Percentiles rank a stretch among this genome's conserved stretches.
phyloP scores from a whole-genome alignment of 1,140 invertebrate genomes.

The Nephotettix cincticeps region DNA sequence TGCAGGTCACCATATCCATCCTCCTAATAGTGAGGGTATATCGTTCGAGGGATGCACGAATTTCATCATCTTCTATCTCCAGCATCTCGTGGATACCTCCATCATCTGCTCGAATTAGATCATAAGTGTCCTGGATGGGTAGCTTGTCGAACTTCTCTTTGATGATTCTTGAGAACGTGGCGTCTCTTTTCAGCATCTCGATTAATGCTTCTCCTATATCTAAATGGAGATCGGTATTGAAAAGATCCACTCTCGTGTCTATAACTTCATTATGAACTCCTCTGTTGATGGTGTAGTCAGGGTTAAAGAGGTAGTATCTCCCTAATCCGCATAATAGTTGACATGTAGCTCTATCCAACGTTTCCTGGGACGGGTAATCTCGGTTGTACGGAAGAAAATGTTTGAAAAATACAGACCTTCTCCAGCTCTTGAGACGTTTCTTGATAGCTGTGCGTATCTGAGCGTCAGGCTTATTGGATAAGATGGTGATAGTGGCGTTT shows the following conservation, averaged over 20 bases:
- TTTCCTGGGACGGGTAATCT: background rate
- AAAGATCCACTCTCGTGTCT: background rate
- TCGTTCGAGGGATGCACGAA: background rate
- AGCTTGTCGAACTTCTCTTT: background rate
- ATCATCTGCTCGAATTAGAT: background rate
- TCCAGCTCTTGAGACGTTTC: background rate
- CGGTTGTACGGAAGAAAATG: background rate
- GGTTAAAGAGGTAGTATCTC: background rate
- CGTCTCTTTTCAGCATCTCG: background rate
- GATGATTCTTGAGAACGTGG: background rate
- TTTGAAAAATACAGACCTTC: background rate
- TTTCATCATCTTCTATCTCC: background rate
- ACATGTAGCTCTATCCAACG: background rate
- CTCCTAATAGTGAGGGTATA: background rate
- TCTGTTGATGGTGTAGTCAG: background rate
- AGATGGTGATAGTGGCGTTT: background rate
- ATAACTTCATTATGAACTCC: background rate
- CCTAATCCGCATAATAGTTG: no score
- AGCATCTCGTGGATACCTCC: background rate
- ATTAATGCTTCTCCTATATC: background rate
- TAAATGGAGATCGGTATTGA: background rate
- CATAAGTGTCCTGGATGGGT: background rate
- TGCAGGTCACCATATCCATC: background rate
- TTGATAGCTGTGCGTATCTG: background rate
- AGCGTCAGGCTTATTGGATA: background rate